Conservation (phyloP, 2,888 invertebrate genomes). For the Spicauda simplicius region DNA sequence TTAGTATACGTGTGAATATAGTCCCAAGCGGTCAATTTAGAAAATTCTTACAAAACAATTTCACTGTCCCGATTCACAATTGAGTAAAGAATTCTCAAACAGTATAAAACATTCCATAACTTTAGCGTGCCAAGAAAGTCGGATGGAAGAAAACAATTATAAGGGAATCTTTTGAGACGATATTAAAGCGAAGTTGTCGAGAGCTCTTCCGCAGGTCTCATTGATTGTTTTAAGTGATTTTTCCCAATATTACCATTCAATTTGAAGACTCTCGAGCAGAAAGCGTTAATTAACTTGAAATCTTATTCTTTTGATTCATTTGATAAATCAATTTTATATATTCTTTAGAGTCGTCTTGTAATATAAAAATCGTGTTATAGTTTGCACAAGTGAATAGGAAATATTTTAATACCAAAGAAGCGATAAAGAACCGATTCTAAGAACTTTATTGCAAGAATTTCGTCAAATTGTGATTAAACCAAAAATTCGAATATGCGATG, state of each 20-base stretch:
- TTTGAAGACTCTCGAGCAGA: slow-evolving; percentile 19
- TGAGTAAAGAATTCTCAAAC: neutral
- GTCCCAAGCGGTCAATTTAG: too few species aligned
- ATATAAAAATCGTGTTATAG: too few species aligned
- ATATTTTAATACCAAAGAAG: too few species aligned
- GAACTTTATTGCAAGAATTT: too few species aligned
- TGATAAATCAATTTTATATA: neutral
- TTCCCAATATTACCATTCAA: slow-evolving; percentile 32
- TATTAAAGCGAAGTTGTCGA: slow-evolving; percentile 19
- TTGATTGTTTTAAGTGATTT: slow-evolving; percentile 26
- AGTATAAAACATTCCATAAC: slow-evolving; percentile 5
- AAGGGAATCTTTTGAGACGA: slow-evolving; percentile 20
- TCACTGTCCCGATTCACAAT: too few species aligned
- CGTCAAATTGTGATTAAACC: too few species aligned
- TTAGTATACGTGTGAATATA: too few species aligned
- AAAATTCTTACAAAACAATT: too few species aligned
- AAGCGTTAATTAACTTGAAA: slow-evolving; percentile 27
- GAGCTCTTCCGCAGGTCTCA: slow-evolving; percentile 18
- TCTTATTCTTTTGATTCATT: neutral
- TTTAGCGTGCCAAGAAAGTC: slow-evolving; percentile 1
- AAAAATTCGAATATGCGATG: too few species aligned
- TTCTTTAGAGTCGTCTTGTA: neutral
- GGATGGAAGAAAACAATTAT: slow-evolving; percentile 16
- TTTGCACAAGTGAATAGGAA: too few species aligned
- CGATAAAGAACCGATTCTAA: too few species aligned